phyloP scores from a whole-genome alignment of 92 coral and sea anemone genomes.

The Metridium senile region DNA sequence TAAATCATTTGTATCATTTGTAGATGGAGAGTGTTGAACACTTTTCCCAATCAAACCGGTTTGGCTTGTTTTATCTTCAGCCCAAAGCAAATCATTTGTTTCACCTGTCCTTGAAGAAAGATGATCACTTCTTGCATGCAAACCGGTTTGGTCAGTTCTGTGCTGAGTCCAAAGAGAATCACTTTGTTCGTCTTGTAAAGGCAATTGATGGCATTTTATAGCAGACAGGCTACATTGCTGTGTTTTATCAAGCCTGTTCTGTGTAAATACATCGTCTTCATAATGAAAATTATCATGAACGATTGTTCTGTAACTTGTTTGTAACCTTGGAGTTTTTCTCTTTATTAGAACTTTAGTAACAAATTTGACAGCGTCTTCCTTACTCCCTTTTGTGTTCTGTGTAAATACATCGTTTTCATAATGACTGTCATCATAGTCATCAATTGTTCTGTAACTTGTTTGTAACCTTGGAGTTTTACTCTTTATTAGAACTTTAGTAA shows the following conservation, averaged over 20 bases:
- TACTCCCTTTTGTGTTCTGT: too few species aligned
- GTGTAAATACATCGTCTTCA: background rate
- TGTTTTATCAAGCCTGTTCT: background rate
- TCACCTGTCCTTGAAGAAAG: too few species aligned
- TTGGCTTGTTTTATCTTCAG: background rate
- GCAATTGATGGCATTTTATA: too few species aligned
- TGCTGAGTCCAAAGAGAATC: background rate
- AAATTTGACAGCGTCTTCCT: background rate
- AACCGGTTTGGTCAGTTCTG: background rate
- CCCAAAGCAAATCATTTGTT: background rate
- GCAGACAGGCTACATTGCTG: background rate
- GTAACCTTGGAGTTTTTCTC: background rate
- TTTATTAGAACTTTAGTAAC: background rate
- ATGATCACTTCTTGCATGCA: too few species aligned
- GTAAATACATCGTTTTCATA: background rate
- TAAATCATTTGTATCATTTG: too few species aligned
- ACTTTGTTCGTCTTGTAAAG: background rate
- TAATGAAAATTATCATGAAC: background rate
- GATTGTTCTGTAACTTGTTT: background rate
- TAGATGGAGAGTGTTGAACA: background rate
- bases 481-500: background rate
- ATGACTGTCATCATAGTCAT: background rate
- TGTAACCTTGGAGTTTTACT: background rate
- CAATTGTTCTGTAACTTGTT: background rate
- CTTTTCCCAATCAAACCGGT: background rate